Conservation (phyloP, 2,888 invertebrate species). For the Matsumyia berberina region DNA sequence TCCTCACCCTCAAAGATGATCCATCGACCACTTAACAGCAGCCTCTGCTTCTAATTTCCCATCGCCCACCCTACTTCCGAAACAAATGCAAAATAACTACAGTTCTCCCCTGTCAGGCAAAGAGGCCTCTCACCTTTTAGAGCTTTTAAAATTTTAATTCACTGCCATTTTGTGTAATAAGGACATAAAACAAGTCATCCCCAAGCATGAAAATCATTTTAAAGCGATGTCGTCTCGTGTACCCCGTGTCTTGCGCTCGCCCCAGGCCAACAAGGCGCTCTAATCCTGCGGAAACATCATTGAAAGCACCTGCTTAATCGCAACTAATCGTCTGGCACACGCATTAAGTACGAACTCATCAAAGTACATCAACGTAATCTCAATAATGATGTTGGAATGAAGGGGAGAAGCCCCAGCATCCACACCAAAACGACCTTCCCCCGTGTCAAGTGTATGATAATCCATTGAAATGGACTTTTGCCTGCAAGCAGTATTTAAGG, state of each 20-base stretch:
- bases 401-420: slow-evolving; percentile 10
- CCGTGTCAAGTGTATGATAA: slow-evolving; percentile 61
- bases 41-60: slow-evolving; percentile 45
- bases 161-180: slow-evolving; percentile 64
- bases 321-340: slow-evolving; percentile 76
- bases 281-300: slow-evolving; percentile 75
- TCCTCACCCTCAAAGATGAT: slow-evolving; percentile 5
- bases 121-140: slow-evolving; percentile 25
- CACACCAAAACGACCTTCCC: slow-evolving; percentile 4
- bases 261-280: slow-evolving; percentile 22
- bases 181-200: slow-evolving; percentile 55
- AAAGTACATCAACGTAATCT: slow-evolving; percentile 75
- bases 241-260: not conserved
- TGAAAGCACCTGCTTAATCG: slow-evolving; percentile 76
- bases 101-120: not conserved
- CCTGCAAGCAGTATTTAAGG: slow-evolving; percentile 61
- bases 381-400: slow-evolving; percentile 65
- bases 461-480: slow-evolving; percentile 72
- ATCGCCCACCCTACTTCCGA: slow-evolving; percentile 32
- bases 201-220: slow-evolving; percentile 56
- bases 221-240: slow-evolving; percentile 41
- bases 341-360: slow-evolving; percentile 75
- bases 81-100: slow-evolving; percentile 38
- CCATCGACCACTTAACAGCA: slow-evolving; percentile 30
- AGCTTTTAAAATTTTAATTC: slow-evolving; percentile 73